These are phyloP conservation scores for Alexandromys oeconomus DNA, from an alignment of 2,797 vertebrate genomes.

Conservation along the genomic window DNA sequence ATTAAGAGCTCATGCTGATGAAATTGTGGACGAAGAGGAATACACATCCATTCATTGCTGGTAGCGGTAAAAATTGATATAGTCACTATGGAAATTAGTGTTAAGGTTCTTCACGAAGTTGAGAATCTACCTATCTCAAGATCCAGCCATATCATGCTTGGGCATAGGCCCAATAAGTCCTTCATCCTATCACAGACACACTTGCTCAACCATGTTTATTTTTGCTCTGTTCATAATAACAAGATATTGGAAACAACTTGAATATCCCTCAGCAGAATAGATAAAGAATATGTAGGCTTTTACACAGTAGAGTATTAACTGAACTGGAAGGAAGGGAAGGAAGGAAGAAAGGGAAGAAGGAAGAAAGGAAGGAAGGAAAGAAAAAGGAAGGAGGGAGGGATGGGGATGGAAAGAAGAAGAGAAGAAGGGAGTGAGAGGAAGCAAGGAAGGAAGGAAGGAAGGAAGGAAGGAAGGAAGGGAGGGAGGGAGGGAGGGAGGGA, in stretches of 20 bases:
- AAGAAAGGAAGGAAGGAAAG: neutral
- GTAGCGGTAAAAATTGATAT: neutral
- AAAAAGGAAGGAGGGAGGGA: too few relatives aligned
- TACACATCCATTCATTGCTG: neutral
- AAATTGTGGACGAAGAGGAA: neutral
- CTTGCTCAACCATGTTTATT: neutral
- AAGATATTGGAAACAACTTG: neutral
- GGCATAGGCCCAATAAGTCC: rapidly evolving
- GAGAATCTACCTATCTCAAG: neutral
- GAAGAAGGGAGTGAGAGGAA: too few relatives aligned
- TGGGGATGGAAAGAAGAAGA: too few relatives aligned
- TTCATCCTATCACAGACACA: neutral
- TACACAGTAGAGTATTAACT: neutral
- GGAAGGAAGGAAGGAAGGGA: neutral
- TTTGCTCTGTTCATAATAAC: neutral
- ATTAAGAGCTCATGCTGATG: neutral
- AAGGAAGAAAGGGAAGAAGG: too few relatives aligned
- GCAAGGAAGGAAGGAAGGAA: neutral
- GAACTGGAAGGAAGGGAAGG: neutral
- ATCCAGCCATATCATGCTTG: neutral
- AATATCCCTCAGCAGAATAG: neutral
- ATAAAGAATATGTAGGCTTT: neutral
- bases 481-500: too few relatives aligned
- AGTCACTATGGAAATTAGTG: neutral
- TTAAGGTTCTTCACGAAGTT: neutral